These are phyloP conservation scores for Canis aureus DNA, from an alignment of 2,113 vertebrate genomes.

Conservation along the genomic window DNA sequence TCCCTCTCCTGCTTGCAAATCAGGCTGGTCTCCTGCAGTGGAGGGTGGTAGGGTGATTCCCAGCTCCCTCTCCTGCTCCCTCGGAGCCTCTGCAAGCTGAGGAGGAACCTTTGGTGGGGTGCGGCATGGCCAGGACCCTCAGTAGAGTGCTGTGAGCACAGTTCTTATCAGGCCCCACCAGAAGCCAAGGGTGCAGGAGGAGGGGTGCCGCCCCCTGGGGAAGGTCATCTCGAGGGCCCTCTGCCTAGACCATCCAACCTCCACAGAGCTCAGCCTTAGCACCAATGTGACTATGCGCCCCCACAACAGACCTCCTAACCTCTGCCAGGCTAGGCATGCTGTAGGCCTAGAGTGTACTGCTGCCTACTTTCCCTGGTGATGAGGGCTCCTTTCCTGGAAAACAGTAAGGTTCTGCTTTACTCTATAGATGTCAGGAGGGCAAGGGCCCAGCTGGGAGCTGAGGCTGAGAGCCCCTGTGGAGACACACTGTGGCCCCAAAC, in stretches of 20 bases:
- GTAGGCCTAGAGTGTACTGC: too few species aligned
- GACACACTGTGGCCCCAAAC: not conserved
- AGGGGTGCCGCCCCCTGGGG: not conserved
- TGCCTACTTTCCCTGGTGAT: not conserved
- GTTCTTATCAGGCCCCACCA: too few species aligned
- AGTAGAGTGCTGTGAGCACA: not conserved
- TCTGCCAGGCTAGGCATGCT: rapidly evolving
- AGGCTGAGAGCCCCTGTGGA: not conserved
- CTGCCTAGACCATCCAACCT: not conserved
- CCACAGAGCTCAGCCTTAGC: not conserved
- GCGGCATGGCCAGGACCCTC: not conserved
- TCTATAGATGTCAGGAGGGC: not conserved
- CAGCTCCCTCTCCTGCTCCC: not conserved
- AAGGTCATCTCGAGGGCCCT: rapidly evolving
- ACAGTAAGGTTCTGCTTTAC: not conserved
- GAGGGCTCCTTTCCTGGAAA: too few species aligned
- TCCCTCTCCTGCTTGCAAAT: not conserved
- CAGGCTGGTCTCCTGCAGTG: not conserved
- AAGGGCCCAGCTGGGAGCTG: not conserved
- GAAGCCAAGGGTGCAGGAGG: not conserved
- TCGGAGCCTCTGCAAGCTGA: not conserved
- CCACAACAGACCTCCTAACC: rapidly evolving
- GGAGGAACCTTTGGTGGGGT: rapidly evolving
- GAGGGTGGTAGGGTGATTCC: rapidly evolving
- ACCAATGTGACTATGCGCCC: rapidly evolving